Evolutionary conservation across 2,113 vertebrate species (phyloP).

Genomic region (Hassar affinis): DNA sequence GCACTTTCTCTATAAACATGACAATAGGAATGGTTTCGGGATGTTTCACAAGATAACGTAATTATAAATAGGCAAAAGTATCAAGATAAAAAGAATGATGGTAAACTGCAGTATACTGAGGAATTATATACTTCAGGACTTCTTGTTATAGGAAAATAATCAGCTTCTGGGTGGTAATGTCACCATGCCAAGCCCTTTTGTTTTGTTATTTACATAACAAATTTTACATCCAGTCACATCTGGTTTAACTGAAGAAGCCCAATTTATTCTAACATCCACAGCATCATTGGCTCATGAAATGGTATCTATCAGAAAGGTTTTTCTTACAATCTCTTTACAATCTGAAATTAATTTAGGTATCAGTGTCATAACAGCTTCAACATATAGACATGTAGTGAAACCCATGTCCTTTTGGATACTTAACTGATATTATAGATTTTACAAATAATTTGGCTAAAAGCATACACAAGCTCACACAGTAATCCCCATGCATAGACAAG

Average conservation of each 20-base stretch:
- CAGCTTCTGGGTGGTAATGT: not conserved
- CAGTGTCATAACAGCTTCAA: not conserved
- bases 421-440: slow-evolving; percentile 4
- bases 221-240: slow-evolving; percentile 12
- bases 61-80: not conserved
- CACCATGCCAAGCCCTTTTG: not conserved
- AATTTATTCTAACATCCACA: slow-evolving; percentile 54
- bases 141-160: not conserved
- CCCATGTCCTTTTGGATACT: slow-evolving; percentile 5
- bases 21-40: not conserved
- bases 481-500: slow-evolving; percentile 56
- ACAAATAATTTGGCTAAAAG: slow-evolving; percentile 12
- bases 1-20: not conserved
- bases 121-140: not conserved
- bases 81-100: not conserved
- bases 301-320: slow-evolving; percentile 29
- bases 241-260: slow-evolving; percentile 4
- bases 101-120: not conserved
- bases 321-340: not conserved
- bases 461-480: slow-evolving; percentile 30
- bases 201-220: not conserved
- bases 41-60: not conserved
- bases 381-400: not conserved
- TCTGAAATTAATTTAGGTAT: not conserved
- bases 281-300: slow-evolving; percentile 30